phyloP scores from a whole-genome alignment of 2,888 invertebrate species.

The Eilema griseolum region DNA sequence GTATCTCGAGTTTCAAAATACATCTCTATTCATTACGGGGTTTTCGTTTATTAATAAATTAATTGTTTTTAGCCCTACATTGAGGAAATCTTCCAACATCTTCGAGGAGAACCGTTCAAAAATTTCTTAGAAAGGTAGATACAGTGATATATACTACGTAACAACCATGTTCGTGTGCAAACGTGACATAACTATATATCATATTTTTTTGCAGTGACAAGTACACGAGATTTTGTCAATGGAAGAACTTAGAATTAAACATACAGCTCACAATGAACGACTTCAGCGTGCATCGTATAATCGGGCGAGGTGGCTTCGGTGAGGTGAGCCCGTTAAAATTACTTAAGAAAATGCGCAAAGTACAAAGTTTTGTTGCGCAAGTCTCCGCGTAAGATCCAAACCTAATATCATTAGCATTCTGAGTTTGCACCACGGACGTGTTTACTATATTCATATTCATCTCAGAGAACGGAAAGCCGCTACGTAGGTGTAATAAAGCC shows the following conservation, averaged over 20 bases:
- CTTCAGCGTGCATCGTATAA: slow-evolving; percentile 99
- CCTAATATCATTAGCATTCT: slow-evolving; percentile 57
- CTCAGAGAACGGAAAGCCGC: slow-evolving; percentile 58
- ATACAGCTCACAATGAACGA: slow-evolving; percentile 99
- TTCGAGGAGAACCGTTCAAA: slow-evolving; percentile 98
- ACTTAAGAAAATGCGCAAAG: slow-evolving; percentile 32
- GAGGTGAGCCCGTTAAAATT: slow-evolving; percentile 85
- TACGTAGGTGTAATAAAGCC: slow-evolving; percentile 61
- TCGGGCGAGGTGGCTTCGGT: slow-evolving; percentile 99
- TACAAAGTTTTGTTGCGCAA: slow-evolving; percentile 46
- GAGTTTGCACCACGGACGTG: slow-evolving; percentile 47
- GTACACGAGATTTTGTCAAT: slow-evolving; percentile 99
- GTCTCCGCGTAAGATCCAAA: slow-evolving; percentile 44
- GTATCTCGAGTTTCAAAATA: slow-evolving; percentile 33
- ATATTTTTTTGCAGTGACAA: slow-evolving; percentile 93
- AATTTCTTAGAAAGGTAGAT: slow-evolving; percentile 99
- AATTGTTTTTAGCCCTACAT: slow-evolving; percentile 96
- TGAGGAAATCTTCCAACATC: slow-evolving; percentile 99
- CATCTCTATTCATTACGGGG: background rate
- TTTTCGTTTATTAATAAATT: slow-evolving; percentile 9
- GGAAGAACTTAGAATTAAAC: slow-evolving; percentile 99
- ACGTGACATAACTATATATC: slow-evolving; percentile 39
- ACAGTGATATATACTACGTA: slow-evolving; percentile 42
- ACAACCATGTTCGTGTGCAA: background rate
- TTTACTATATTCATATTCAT: slow-evolving; percentile 64